These are phyloP conservation scores for Galendromus occidentalis DNA, from an alignment of 1,140 invertebrate species.

Conservation along the genomic window DNA sequence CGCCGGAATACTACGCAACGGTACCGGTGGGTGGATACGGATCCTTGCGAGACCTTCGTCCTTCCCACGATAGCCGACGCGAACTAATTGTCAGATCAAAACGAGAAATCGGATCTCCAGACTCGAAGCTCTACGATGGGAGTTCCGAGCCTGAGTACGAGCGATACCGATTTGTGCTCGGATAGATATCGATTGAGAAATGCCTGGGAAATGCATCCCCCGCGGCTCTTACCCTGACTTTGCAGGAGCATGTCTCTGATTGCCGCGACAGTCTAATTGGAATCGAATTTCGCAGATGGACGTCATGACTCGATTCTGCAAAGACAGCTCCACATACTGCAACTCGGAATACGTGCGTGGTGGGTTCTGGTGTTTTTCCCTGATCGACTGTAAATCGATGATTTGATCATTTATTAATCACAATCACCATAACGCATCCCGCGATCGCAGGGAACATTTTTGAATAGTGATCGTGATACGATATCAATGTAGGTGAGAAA, in stretches of 20 bases:
- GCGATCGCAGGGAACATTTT: not conserved
- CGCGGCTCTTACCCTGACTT: not conserved
- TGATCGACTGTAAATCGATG: not conserved
- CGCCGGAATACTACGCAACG: not conserved
- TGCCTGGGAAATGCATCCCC: too few species aligned
- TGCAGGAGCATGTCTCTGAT: not conserved
- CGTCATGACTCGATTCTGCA: constrained; percentile 5
- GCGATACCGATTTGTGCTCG: not conserved
- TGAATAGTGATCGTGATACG: not conserved
- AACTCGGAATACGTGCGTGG: not conserved
- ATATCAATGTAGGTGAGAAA: not conserved
- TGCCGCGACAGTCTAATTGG: not conserved
- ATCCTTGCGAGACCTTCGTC: too few species aligned
- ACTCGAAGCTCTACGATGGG: not conserved
- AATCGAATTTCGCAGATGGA: not conserved
- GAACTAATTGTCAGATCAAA: too few species aligned
- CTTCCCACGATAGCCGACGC: too few species aligned
- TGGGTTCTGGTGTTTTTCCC: not conserved
- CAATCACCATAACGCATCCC: too few species aligned
- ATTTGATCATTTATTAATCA: too few species aligned
- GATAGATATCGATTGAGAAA: not conserved
- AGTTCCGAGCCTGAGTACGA: not conserved
- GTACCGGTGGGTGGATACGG: not conserved
- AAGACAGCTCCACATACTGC: not conserved
- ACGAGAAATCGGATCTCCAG: not conserved